Conservation (phyloP, 2,888 invertebrate genomes). For the Phytoseiulus persimilis region DNA sequence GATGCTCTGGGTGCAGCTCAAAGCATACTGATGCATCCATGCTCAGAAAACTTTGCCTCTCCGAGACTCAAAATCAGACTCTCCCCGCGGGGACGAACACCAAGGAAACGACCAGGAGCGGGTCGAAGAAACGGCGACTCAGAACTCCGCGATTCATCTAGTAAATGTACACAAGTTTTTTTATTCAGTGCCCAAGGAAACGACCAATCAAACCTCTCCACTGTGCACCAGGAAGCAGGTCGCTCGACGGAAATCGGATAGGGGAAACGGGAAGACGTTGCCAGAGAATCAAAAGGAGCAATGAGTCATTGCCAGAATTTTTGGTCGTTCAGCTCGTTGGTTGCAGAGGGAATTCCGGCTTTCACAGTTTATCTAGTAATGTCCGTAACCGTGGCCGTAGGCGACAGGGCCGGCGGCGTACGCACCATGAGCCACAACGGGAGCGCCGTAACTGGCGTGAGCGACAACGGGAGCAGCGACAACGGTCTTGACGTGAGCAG, state of each 20-base stretch:
- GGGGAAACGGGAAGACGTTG: neutral
- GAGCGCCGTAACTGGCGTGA: slow-evolving; percentile 16
- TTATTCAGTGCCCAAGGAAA: neutral
- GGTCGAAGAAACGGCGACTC: too few relatives aligned
- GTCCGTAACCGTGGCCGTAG: neutral
- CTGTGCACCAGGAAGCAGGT: neutral
- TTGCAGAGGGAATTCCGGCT: neutral
- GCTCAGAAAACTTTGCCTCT: too few relatives aligned
- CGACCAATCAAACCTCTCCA: neutral
- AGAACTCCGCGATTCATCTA: too few relatives aligned
- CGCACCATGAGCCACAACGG: neutral
- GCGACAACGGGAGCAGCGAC: slow-evolving; percentile 9
- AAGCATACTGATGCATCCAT: too few relatives aligned
- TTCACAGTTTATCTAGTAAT: neutral
- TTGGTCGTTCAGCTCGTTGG: neutral
- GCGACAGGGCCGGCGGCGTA: neutral
- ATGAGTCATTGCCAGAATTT: neutral
- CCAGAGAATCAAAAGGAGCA: neutral
- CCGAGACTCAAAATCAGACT: too few relatives aligned
- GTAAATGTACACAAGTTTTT: neutral
- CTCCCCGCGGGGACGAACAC: too few relatives aligned
- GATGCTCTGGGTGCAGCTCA: too few relatives aligned
- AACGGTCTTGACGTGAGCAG: slow-evolving; percentile 5
- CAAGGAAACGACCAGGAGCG: too few relatives aligned
- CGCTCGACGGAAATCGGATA: neutral